Base-by-base conservation (phyloP, 2,797 vertebrate genomes). In the Ptychadena robeensis region DNA sequence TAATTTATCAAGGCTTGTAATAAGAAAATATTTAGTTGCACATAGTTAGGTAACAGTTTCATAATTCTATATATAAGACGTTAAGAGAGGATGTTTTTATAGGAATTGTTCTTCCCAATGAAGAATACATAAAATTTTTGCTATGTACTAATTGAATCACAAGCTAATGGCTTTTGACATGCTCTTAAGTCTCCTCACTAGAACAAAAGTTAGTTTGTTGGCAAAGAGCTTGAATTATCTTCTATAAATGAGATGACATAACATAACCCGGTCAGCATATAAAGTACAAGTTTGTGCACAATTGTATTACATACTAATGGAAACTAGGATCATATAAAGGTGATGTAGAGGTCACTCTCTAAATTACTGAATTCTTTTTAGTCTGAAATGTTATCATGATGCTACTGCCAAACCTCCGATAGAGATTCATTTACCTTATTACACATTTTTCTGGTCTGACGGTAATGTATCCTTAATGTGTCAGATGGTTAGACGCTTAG, bases 131-230 rank as follows among this genome's bases (percentile, higher is more conserved):
- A 30, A 12, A 6, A 30, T 64, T 64, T 64, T 63, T 64, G 10
- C 14, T 11, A 64, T 12, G 61, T 31, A 64, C 12, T 28, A 64
- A 64, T 64, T 28, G 7, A 64, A 64, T 64, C 14, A 28, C 11
- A 31, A 63, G 30, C 27, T 64, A 10, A 64, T 5, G 9, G 59
- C 10, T 64, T 31, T 64, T 22, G 18, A 53, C 15, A 53, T 53
- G 44, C 44, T 22, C 44, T 53, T 53, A 53, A 22, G 18, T 53
- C 44, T 48, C 5, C 12, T n/a, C 11, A 2, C 25, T 4, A 12
- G 59, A 63, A 63, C 61, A 64, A 64, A 64, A 64, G 27, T 28
- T 30, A 31, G 27, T 63, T 27, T 63, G 59, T 64, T 64, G 61
- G 27, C 61, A 64, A 64, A 31, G 61, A 28, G 11, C 61, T 64